Percentiles rank a stretch among this genome's conserved stretches.
These are phyloP conservation scores for Brachyrhaphis roseni DNA, from an alignment of 2,797 vertebrate genomes.

Conservation along the genomic window DNA sequence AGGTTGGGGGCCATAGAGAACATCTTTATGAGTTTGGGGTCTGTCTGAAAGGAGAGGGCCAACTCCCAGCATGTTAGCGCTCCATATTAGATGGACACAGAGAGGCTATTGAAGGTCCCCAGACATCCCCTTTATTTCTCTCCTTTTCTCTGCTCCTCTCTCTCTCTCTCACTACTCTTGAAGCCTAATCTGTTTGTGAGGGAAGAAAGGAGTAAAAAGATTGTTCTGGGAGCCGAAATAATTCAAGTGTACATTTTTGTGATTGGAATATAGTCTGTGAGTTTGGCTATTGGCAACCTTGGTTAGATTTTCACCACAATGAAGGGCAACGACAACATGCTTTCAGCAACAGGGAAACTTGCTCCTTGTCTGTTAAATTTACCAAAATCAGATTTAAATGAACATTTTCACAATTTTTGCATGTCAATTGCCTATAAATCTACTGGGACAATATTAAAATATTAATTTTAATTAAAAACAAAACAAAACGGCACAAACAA, in stretches of 20 bases:
- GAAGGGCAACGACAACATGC: background rate
- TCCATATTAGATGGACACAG: slow-evolving; percentile 81
- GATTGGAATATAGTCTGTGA: slow-evolving; percentile 55
- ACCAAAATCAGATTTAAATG: background rate
- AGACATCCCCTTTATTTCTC: slow-evolving; percentile 74
- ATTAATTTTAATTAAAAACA: background rate
- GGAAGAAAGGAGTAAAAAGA: slow-evolving; percentile 58
- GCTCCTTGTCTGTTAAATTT: slow-evolving; percentile 1
- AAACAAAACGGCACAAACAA: background rate
- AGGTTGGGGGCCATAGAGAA: slow-evolving; percentile 78
- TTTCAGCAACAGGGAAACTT: slow-evolving; percentile 7
- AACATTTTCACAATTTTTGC: background rate
- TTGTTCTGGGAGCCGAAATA: slow-evolving; percentile 49
- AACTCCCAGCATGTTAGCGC: slow-evolving; percentile 81
- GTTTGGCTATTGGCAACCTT: slow-evolving; percentile 26
- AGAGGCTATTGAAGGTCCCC: slow-evolving; percentile 80
- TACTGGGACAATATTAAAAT: background rate
- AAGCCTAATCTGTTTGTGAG: slow-evolving; percentile 61
- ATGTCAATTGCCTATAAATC: background rate
- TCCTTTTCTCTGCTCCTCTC: slow-evolving; percentile 43
- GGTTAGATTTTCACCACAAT: slow-evolving; percentile 11
- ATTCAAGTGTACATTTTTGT: slow-evolving; percentile 51
- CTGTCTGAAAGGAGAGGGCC: slow-evolving; percentile 80
- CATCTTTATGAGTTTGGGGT: slow-evolving; percentile 81
- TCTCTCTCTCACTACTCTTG: slow-evolving; percentile 52